phyloP scores from a whole-genome alignment of 2,113 vertebrate genomes.

The Trochalopteron elliotii region DNA sequence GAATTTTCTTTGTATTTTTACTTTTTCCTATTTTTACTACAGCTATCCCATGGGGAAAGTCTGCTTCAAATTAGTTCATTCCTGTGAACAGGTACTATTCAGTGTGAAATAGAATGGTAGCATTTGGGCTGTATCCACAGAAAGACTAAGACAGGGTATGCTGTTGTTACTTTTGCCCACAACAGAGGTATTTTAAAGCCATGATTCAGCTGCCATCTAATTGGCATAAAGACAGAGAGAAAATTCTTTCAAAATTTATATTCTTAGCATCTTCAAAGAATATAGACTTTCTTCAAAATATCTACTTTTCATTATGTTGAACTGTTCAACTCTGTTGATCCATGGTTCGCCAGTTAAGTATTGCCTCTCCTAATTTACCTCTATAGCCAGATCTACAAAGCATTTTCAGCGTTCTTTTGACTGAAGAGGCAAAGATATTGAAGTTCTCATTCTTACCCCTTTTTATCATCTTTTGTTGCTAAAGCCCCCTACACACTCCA shows the following conservation, averaged over 20 bases:
- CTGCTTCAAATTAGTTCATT: constrained; percentile 68
- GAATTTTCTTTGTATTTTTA: constrained; percentile 68
- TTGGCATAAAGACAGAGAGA: not conserved
- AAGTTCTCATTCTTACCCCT: not conserved
- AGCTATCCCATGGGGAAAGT: constrained; percentile 59
- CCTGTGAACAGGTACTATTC: constrained; percentile 31
- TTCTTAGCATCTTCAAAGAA: not conserved
- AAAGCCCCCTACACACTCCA: not conserved
- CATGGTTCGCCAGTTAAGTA: not conserved
- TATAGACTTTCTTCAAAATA: not conserved
- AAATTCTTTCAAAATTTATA: not conserved
- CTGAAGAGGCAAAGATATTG: not conserved
- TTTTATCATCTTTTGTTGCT: not conserved
- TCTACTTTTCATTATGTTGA: not conserved
- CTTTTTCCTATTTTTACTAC: constrained; percentile 51
- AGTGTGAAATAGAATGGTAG: not conserved
- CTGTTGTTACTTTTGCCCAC: not conserved
- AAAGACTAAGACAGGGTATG: not conserved
- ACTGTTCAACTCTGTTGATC: not conserved
- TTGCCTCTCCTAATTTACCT: not conserved
- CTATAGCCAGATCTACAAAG: not conserved
- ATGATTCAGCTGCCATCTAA: not conserved
- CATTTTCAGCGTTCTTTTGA: not conserved
- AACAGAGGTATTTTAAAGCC: not conserved
- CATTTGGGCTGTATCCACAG: not conserved